Conservation (phyloP, 2,113 vertebrate species). For the Oncorhynchus clarkii region DNA sequence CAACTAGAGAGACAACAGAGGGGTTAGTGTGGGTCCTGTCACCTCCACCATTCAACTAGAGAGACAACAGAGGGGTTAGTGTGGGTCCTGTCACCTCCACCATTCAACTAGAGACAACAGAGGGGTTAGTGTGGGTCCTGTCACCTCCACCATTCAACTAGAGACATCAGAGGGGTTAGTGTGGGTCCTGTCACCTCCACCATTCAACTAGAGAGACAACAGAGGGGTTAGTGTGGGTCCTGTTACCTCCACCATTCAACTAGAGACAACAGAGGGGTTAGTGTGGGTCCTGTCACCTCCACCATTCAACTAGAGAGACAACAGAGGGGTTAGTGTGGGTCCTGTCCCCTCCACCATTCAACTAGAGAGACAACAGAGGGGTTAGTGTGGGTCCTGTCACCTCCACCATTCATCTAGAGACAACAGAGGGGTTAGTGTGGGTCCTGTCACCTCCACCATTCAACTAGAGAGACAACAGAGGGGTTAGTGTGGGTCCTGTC, state of each 20-base stretch:
- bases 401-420: constrained; percentile 88
- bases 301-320: constrained; percentile 82
- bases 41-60: no score
- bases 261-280: constrained; percentile 43
- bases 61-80: no score
- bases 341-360: constrained; percentile 85
- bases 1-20: no score
- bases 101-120: no score
- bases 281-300: constrained; percentile 66
- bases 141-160: constrained; percentile 90
- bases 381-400: constrained; percentile 32
- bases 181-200: constrained; percentile 79
- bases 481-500: not conserved
- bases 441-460: constrained; percentile 81
- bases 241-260: constrained; percentile 87
- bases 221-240: not conserved
- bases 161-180: not conserved
- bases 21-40: no score
- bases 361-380: constrained; percentile 59
- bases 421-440: not conserved
- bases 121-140: no score
- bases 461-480: constrained; percentile 69
- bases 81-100: no score
- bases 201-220: constrained; percentile 79
- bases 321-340: not conserved